Conservation (phyloP, 2,888 invertebrate genomes). For the Epirrhoe alternata region DNA sequence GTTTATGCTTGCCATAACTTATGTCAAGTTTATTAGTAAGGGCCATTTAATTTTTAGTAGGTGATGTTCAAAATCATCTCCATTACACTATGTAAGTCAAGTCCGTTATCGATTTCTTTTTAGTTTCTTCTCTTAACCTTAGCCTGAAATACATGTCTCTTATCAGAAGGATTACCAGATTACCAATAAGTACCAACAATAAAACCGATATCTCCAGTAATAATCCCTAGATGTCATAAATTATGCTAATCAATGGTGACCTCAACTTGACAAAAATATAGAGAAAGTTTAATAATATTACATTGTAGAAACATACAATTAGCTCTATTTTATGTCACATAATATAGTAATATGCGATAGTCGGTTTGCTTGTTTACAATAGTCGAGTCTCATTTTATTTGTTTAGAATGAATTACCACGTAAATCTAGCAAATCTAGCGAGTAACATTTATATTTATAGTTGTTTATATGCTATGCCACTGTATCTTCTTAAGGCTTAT, state of each 20-base stretch:
- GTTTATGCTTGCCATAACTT: no score
- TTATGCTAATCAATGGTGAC: conserved; percentile 14
- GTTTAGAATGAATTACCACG: background rate
- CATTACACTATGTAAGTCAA: background rate
- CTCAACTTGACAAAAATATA: conserved; percentile 11
- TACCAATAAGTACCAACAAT: background rate
- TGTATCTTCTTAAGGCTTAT: background rate
- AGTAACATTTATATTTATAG: background rate
- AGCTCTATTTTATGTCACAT: background rate
- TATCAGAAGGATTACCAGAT: conserved; percentile 1
- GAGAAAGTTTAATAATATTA: background rate
- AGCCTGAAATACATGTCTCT: background rate
- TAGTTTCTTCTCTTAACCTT: background rate
- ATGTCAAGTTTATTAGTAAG: no score
- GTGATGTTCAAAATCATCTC: background rate
- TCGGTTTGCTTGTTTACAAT: background rate
- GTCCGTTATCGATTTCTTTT: background rate
- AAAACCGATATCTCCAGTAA: background rate
- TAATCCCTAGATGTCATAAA: conserved; percentile 22
- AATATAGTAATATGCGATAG: background rate
- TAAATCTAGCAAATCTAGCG: background rate
- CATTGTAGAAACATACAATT: background rate
- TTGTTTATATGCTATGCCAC: background rate
- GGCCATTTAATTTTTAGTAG: no score
- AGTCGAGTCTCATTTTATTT: background rate